These are phyloP conservation scores for Eudasyphora cyanicolor DNA, from an alignment of 2,888 invertebrate genomes.

Conservation along the genomic window DNA sequence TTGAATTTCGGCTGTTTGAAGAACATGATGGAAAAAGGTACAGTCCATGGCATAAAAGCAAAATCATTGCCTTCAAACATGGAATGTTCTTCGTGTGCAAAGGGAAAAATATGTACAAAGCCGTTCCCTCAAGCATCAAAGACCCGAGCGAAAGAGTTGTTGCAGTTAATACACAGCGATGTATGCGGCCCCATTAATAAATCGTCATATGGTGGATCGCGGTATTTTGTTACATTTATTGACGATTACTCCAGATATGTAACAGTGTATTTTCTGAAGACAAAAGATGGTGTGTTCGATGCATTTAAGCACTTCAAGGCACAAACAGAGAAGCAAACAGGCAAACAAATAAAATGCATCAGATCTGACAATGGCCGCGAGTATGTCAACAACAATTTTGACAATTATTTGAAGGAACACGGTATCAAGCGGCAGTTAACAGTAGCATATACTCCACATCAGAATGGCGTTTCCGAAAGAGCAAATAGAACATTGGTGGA, in stretches of 20 bases:
- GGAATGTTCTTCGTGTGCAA: slow-evolving; percentile 52
- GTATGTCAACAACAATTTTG: background rate
- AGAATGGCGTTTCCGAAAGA: background rate
- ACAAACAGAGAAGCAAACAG: slow-evolving; percentile 2
- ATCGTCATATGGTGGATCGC: background rate
- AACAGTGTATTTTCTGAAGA: slow-evolving; percentile 26
- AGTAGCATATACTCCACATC: background rate
- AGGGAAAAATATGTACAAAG: slow-evolving; percentile 49
- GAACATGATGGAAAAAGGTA: slow-evolving; percentile 38
- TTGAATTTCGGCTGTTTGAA: slow-evolving; percentile 36
- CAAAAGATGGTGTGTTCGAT: slow-evolving; percentile 7
- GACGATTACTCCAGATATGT: slow-evolving; percentile 26
- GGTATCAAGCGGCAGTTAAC: background rate
- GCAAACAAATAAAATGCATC: too few relatives aligned
- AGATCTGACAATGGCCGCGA: background rate
- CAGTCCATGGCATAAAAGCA: slow-evolving; percentile 37
- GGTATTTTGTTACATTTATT: slow-evolving; percentile 28
- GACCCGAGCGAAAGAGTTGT: background rate
- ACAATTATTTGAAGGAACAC: background rate
- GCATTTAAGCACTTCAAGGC: slow-evolving; percentile 20
- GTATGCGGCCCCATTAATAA: background rate
- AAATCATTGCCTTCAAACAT: background rate
- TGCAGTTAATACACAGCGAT: background rate
- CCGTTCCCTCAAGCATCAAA: background rate
- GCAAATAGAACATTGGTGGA: too few relatives aligned